Conservation (phyloP, 2,797 vertebrate genomes). For the Myotis planiceps region DNA sequence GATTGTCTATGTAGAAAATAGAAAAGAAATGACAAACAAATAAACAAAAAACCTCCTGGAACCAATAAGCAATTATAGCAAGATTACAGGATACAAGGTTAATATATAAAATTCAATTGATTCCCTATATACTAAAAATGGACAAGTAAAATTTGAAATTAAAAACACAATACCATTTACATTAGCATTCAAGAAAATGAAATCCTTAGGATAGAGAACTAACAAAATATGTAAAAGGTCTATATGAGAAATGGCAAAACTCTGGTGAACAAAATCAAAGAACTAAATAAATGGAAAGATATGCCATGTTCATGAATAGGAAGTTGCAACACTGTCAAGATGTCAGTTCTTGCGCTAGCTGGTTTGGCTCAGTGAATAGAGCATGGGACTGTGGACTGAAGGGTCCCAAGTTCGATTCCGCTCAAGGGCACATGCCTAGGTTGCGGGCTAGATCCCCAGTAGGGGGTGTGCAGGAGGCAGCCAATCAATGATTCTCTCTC, state of each 20-base stretch:
- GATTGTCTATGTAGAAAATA: background rate
- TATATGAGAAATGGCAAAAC: background rate
- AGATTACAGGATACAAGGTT: background rate
- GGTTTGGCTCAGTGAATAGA: no score
- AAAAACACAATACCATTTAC: background rate
- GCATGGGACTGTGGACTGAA: no score
- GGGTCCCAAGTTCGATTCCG: no score
- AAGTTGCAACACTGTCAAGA: background rate
- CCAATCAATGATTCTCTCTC: no score
- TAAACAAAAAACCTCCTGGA: background rate
- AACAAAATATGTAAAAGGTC: background rate
- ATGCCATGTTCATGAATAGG: background rate
- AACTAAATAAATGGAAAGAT: background rate
- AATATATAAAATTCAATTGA: background rate
- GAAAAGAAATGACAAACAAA: background rate
- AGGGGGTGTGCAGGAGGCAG: no score
- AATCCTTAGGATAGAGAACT: background rate
- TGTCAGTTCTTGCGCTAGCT: background rate
- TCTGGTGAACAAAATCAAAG: background rate
- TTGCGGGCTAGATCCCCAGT: no score
- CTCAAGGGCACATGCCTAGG: no score
- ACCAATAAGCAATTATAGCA: background rate
- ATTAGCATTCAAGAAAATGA: background rate
- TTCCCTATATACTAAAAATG: background rate
- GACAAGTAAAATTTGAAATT: background rate